phyloP scores from a whole-genome alignment of 53 echinoderm and acorn worm species.

The Patiria pectinifera region DNA sequence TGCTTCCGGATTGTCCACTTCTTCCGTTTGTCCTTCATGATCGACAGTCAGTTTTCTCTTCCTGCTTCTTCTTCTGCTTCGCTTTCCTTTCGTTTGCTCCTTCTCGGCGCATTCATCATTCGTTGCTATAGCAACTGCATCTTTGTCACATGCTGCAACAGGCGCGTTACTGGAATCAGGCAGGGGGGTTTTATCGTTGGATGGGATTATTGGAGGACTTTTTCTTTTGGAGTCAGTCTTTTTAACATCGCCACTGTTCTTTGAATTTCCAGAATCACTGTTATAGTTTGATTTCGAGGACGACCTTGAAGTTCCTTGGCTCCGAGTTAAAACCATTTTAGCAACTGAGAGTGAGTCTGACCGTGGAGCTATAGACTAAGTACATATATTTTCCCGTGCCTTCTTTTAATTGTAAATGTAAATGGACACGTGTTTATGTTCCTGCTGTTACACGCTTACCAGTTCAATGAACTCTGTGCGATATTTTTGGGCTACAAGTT shows the following conservation, averaged over 20 bases:
- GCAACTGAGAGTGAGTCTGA: too few species aligned
- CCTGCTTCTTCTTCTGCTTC: slow-evolving; percentile 1
- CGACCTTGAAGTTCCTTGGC: background rate
- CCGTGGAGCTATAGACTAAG: too few species aligned
- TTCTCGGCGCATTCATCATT: background rate
- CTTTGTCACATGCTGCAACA: background rate
- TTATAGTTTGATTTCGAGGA: background rate
- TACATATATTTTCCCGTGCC: too few species aligned
- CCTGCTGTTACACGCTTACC: too few species aligned
- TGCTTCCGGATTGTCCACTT: background rate
- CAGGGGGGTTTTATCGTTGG: background rate
- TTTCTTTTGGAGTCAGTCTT: background rate
- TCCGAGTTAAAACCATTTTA: slow-evolving; percentile 49
- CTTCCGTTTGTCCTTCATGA: background rate
- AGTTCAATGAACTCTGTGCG: background rate
- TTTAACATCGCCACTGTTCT: background rate
- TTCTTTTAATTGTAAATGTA: too few species aligned
- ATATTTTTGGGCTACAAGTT: background rate
- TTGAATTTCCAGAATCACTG: background rate
- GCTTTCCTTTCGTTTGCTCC: background rate
- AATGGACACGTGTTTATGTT: too few species aligned
- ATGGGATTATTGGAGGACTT: background rate
- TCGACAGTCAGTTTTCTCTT: slow-evolving; percentile 26
- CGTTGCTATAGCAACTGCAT: slow-evolving; percentile 27
- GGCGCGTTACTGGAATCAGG: slow-evolving; percentile 30